phyloP scores from a whole-genome alignment of 2,113 vertebrate species.

The Ailurus styani region DNA sequence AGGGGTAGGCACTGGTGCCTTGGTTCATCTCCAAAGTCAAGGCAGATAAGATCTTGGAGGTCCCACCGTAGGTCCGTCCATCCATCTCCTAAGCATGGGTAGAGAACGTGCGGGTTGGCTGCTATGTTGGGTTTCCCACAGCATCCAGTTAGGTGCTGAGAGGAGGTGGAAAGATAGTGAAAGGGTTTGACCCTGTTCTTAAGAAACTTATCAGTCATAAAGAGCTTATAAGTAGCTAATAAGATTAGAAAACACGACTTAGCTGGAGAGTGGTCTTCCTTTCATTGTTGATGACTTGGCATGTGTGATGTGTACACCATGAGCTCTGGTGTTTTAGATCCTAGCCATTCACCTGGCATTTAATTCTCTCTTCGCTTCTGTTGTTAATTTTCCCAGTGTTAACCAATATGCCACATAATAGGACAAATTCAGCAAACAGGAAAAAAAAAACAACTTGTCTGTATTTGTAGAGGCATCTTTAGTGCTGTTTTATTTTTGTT shows the following conservation, averaged over 20 bases:
- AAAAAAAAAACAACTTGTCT: neutral
- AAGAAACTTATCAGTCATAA: neutral
- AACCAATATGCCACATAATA: neutral
- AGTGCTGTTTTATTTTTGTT: neutral
- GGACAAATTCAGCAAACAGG: conserved; percentile 23
- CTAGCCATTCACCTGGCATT: neutral
- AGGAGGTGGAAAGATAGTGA: neutral
- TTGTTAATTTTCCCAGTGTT: neutral
- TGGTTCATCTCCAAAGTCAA: neutral
- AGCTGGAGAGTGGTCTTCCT: neutral
- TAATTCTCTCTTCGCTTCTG: neutral
- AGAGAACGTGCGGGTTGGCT: neutral
- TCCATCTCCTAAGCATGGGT: neutral
- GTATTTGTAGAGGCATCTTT: neutral
- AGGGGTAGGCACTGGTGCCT: neutral
- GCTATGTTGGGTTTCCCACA: neutral
- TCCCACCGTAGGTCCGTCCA: neutral
- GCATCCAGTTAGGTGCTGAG: neutral
- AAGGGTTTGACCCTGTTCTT: neutral
- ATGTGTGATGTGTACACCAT: neutral
- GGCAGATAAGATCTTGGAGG: neutral
- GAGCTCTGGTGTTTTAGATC: conserved; percentile 6
- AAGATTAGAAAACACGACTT: neutral
- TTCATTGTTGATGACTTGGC: conserved; percentile 17
- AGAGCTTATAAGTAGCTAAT: neutral